Percentiles rank a stretch among this genome's conserved stretches.
These are phyloP conservation scores for Poecilus cupreus DNA, from an alignment of 2,888 invertebrate species.

Conservation along the genomic window DNA sequence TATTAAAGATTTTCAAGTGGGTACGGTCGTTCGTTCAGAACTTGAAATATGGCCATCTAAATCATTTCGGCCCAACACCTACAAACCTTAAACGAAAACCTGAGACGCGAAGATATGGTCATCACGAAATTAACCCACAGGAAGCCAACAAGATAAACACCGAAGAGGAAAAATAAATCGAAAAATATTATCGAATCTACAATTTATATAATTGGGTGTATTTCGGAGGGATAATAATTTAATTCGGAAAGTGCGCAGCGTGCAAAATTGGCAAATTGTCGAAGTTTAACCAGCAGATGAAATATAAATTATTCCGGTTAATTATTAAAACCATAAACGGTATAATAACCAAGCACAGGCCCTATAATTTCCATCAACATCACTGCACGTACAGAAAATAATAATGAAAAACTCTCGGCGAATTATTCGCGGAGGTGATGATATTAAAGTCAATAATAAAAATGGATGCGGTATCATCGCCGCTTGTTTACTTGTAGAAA, in stretches of 20 bases:
- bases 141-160: not conserved
- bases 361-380: slow-evolving; percentile 34
- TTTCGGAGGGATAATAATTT: slow-evolving; percentile 25
- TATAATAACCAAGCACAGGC: slow-evolving; percentile 16
- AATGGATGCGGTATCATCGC: slow-evolving; percentile 52
- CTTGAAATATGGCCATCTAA: slow-evolving; percentile 28
- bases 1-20: slow-evolving; percentile 39
- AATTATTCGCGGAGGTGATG: slow-evolving; percentile 49
- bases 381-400: not conserved
- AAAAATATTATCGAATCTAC: not conserved
- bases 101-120: not conserved
- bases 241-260: not conserved
- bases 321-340: slow-evolving; percentile 47
- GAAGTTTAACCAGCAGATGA: slow-evolving; percentile 8
- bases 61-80: slow-evolving; percentile 23
- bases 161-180: slow-evolving; percentile 11
- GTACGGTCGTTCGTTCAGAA: slow-evolving; percentile 9
- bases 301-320: slow-evolving; percentile 45
- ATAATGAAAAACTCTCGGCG: slow-evolving; percentile 29
- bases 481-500: slow-evolving; percentile 57
- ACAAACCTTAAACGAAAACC: slow-evolving; percentile 21
- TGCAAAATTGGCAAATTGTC: slow-evolving; percentile 23
- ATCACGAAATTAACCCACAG: not conserved
- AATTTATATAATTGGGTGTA: slow-evolving; percentile 26
- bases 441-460: slow-evolving; percentile 58